A percentile compares a stretch with the other conserved stretches of the same genome.
Evolutionary conservation across 2,113 vertebrate species (phyloP).

Genomic region (Gopherus flavomarginatus): DNA sequence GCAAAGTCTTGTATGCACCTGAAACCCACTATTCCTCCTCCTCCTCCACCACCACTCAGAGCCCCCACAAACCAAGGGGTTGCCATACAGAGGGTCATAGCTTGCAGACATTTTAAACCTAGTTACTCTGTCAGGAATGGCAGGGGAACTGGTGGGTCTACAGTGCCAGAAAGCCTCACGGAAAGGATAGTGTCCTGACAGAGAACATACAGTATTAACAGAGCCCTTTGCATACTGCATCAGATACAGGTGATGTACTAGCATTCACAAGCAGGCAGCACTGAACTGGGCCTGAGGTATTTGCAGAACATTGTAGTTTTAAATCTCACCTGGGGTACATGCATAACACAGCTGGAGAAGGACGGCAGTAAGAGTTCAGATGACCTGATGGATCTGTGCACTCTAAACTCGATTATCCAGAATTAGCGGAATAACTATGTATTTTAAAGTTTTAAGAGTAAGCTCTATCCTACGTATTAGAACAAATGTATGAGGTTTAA

Average conservation of each 20-base stretch:
- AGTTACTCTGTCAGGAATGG: not conserved
- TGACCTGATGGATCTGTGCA: not conserved
- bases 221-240: not conserved
- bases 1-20: not conserved
- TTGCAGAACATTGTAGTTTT: not conserved
- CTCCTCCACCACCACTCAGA: not conserved
- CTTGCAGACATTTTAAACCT: too few relatives aligned
- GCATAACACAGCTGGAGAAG: not conserved
- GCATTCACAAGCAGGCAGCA: not conserved
- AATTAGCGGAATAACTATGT: not conserved
- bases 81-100: too few relatives aligned
- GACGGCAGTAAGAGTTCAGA: not conserved
- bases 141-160: not conserved
- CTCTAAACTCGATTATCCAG: not conserved
- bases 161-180: not conserved
- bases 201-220: not conserved
- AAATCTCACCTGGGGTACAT: not conserved
- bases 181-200: not conserved
- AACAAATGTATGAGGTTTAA: not conserved
- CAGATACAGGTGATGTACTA: not conserved
- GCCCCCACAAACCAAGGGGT: not conserved
- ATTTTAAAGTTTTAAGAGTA: not conserved
- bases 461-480: fast-evolving
- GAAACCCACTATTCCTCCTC: not conserved
- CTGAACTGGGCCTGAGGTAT: not conserved